Conservation (phyloP, 2,113 vertebrate genomes). For the Menidia beryllina region DNA sequence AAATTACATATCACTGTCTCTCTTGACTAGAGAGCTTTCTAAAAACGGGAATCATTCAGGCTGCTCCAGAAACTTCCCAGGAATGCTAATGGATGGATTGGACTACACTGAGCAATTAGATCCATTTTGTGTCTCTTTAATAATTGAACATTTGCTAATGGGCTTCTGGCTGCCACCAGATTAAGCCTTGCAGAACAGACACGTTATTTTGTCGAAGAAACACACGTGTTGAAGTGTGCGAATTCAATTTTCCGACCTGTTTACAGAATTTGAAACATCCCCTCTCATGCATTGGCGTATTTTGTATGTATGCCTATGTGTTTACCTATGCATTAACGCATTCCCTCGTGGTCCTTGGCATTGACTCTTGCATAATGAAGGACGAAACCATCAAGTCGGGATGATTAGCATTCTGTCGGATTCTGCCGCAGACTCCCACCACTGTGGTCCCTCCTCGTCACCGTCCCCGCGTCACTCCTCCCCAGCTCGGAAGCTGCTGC, state of each 20-base stretch:
- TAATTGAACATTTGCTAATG: constrained; percentile 73
- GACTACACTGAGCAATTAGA: constrained; percentile 61
- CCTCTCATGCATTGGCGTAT: constrained; percentile 20
- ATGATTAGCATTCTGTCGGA: constrained; percentile 83
- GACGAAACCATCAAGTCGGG: constrained; percentile 75
- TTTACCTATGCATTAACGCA: constrained; percentile 29
- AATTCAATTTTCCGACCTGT: background rate
- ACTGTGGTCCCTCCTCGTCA: constrained; percentile 34
- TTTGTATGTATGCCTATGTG: constrained; percentile 15
- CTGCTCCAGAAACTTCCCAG: constrained; percentile 30
- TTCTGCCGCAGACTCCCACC: constrained; percentile 75
- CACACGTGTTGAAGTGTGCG: background rate
- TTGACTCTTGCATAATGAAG: constrained; percentile 80
- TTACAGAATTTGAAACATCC: constrained; percentile 11
- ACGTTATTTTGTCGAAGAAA: constrained; percentile 39
- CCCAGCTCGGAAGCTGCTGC: constrained; percentile 71
- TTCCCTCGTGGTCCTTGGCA: constrained; percentile 30
- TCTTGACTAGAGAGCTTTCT: constrained; percentile 8
- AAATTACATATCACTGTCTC: constrained; percentile 27
- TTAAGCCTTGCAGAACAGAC: constrained; percentile 31
- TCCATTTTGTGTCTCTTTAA: constrained; percentile 67
- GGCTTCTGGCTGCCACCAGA: constrained; percentile 47
- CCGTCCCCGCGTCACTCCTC: constrained; percentile 30
- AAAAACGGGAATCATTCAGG: constrained; percentile 40
- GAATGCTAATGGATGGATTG: constrained; percentile 57